Base-by-base conservation (phyloP, 2,888 invertebrate genomes). In the Resseliella maxima region DNA sequence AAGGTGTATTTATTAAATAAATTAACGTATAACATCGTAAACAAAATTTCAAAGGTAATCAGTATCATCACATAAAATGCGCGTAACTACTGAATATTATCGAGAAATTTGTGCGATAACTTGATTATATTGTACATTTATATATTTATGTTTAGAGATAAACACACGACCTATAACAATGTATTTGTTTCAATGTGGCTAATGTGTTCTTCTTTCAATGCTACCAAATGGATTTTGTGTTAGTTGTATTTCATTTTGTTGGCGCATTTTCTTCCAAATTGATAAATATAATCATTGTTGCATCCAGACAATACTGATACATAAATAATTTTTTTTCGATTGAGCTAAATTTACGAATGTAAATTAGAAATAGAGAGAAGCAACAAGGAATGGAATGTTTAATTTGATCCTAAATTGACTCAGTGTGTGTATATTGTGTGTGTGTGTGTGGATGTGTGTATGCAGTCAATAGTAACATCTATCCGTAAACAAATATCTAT, bases 401-500 rank as follows among this genome's bases (percentile, higher is more conserved):
- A 1, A 6, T 59, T 59, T 10, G 24, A 59, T 59, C 24, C 59
- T 24, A 59, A 59, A n/a, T 15, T 59, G 59, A 59, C 0, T 59
- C 50, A 21, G 21, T 50, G 24, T 6, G 59, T 59, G 12, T 50
- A 18, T 15, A n/a, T 59, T 27, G 72, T 12, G 72, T 72, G 24
- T 59, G 10, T n/a, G 3, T 31, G 31, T 12, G 72, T 12, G 31
- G 8, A 18, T 72, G 72, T 72, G 31, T 72, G 72, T 18, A 31
- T 72, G 72, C 27, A 24, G 5, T n/a, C 27, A 59, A 24, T 3
- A 21, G 59, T 24, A 50, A 50, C 15, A 8, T 1, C 46, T 15
- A 50, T 50, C 59, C 59, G 59, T 59, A 59, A 59, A 59, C 59
- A 59, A 50, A 59, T 59, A 59, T 59, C 59, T 59, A 59, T 10